A percentile compares a stretch with the other conserved stretches of the same genome.
Conservation (phyloP, 2,113 vertebrate genomes). For the Cinclus cinclus region DNA sequence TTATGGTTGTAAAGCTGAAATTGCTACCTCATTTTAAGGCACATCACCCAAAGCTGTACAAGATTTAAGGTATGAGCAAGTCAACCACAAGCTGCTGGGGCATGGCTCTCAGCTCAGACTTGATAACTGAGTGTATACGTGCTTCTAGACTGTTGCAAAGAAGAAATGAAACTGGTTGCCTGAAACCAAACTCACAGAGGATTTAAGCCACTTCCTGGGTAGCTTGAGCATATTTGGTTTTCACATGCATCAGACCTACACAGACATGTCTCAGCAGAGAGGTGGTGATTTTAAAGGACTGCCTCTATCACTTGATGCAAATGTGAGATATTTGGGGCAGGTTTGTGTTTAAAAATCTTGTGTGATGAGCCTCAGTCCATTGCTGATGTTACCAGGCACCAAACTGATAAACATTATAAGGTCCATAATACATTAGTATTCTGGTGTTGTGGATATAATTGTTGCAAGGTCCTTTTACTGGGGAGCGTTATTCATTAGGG, state of each 20-base stretch:
- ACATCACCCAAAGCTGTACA: rapidly evolving
- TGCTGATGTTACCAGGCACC: background rate
- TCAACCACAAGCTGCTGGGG: background rate
- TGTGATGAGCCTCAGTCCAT: background rate
- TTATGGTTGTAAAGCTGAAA: background rate
- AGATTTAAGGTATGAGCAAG: background rate
- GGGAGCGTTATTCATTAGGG: background rate
- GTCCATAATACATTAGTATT: background rate
- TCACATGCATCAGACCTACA: background rate
- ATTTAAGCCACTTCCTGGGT: conserved; percentile 39
- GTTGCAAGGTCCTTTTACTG: background rate
- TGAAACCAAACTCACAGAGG: background rate
- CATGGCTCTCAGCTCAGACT: background rate
- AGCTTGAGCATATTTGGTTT: conserved; percentile 2
- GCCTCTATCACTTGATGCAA: background rate
- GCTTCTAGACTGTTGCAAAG: background rate
- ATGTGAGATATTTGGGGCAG: background rate
- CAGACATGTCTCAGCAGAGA: background rate
- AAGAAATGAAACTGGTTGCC: background rate
- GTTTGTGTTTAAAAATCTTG: background rate
- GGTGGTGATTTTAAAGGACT: background rate
- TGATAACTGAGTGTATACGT: background rate
- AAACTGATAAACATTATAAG: background rate
- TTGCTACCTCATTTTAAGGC: conserved; percentile 3
- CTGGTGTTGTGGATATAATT: background rate